Evolutionary conservation across 2,113 vertebrate genomes (phyloP).

Genomic region (Psilopsiagon aurifrons): DNA sequence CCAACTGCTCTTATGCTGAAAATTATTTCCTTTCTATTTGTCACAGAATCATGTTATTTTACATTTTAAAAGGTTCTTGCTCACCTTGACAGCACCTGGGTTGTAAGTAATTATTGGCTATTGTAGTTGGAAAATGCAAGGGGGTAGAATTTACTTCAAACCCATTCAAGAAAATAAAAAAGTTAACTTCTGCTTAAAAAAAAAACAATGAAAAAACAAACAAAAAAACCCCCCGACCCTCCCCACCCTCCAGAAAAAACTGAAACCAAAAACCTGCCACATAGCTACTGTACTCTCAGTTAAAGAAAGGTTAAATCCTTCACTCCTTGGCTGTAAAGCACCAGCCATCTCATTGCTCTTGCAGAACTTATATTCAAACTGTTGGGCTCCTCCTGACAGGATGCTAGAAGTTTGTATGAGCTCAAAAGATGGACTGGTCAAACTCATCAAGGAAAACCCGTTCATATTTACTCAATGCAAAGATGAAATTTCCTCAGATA

Average conservation of each 20-base stretch:
- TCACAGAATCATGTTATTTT: constrained; percentile 53
- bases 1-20: constrained; percentile 40
- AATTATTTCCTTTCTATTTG: constrained; percentile 52
- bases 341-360: neutral
- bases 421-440: neutral
- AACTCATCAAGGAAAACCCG: neutral
- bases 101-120: constrained; percentile 50
- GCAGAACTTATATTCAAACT: neutral
- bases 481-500: neutral
- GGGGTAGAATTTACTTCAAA: constrained; percentile 9
- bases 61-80: constrained; percentile 60
- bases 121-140: constrained; percentile 39
- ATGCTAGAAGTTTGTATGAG: neutral
- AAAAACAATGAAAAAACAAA: neutral
- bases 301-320: neutral
- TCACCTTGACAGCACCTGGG: constrained; percentile 7
- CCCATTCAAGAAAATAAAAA: constrained; percentile 13
- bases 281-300: neutral
- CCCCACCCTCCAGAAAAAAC: neutral
- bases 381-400: neutral
- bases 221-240: neutral
- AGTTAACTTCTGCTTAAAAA: neutral
- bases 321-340: neutral
- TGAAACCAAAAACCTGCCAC: neutral
- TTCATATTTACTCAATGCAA: neutral